Base-by-base conservation (phyloP, 2,797 vertebrate species). In the Poeciliopsis gracilis region DNA sequence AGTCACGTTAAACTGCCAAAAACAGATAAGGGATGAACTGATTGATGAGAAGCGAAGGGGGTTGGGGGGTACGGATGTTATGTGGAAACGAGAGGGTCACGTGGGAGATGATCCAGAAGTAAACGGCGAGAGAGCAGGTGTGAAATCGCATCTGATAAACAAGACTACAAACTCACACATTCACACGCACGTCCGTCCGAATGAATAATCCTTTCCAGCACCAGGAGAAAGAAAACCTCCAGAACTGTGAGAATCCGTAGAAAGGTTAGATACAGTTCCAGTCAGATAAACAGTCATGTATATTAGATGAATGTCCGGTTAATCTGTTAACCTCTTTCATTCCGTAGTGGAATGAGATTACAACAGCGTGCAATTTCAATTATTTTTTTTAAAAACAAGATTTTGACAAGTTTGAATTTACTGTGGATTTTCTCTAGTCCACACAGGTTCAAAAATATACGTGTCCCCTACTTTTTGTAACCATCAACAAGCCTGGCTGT, bases 51-150 rank as follows among this genome's bases (percentile, higher is more conserved):
- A 70, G 41, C 8, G 67, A 69, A 12, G 41, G 12, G 38, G 36
- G n/a, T n/a, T n/a, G n/a, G n/a, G 4, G 49, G 49, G 18, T 10
- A 78, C n/a, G 28, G 51, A 82, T 13, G 15, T 25, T 57, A 45
- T 9, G 49, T 36, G 28, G 69, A 76, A 78, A 85, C 59, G 38
- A 1, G 49, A 67, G 70, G 81, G 86, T 80, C 80, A 66, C 71
- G 18, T 73, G 76, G 71, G 77, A 59, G 72, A 45, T 75, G 84
- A 91, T 77, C 91, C 87, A 74, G 77, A 89, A 86, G 78, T 63
- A 81, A 83, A 81, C 75, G 78, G 79, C 38, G 18, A 47, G 80
- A 82, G 79, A 74, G 78, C 77, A 87, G 86, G 87, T 88, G 89
- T 82, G 84, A 84, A 78, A 57, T 16, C 49, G 73, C 61, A 33